Evolutionary conservation across 2,113 vertebrate species (phyloP).

Genomic region (Anarhynchus alexandrinus): DNA sequence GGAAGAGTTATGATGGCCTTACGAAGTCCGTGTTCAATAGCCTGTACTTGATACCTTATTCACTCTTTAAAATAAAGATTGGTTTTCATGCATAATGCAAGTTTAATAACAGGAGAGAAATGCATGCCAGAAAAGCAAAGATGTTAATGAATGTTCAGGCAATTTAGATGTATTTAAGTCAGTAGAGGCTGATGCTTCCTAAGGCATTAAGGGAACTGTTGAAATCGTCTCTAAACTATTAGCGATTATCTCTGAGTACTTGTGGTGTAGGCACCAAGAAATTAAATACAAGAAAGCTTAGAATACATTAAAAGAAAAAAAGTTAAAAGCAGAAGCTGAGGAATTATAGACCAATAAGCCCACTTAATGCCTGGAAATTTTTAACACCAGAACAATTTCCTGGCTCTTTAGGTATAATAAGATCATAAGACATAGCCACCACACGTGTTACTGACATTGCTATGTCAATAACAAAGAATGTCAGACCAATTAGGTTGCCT

Average conservation of each 20-base stretch:
- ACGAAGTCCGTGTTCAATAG: accelerated
- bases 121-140: neutral
- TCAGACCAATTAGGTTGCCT: neutral
- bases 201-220: neutral
- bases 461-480: neutral
- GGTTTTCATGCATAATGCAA: neutral
- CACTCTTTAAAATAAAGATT: neutral
- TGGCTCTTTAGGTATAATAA: neutral
- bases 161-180: neutral
- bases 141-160: neutral
- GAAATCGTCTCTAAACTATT: neutral
- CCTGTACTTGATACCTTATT: neutral
- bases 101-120: neutral
- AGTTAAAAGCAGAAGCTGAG: neutral
- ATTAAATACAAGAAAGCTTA: neutral
- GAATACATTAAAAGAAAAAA: neutral
- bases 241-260: neutral
- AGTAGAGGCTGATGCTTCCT: neutral
- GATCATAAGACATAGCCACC: neutral
- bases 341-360: neutral
- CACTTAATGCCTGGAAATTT: neutral
- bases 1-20: neutral
- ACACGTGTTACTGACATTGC: neutral
- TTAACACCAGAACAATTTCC: neutral
- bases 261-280: neutral